Percentiles rank a stretch among this genome's conserved stretches.
Evolutionary conservation across 2,888 invertebrate genomes (phyloP).

Genomic region (Agrochola lota): DNA sequence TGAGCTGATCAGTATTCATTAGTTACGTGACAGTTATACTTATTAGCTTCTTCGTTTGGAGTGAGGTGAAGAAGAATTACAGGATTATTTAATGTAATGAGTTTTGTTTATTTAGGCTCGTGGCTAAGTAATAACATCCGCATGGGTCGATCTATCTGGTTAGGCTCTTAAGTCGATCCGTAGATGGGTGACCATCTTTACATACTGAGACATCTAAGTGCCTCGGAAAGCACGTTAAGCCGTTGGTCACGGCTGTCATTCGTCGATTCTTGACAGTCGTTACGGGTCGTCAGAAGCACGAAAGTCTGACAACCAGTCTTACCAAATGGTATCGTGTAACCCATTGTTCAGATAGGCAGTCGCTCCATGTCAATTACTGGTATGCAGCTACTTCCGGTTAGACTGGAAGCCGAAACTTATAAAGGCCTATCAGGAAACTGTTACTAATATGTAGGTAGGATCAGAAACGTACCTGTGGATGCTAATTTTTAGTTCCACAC

Average conservation of each 20-base stretch:
- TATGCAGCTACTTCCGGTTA: not conserved
- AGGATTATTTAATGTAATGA: conserved; percentile 17
- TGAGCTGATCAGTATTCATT: conserved; percentile 37
- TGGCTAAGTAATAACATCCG: not conserved
- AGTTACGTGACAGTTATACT: conserved; percentile 32
- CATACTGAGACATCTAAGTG: too few relatives aligned
- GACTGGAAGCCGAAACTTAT: not conserved
- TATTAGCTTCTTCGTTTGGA: conserved; percentile 5
- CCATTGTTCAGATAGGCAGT: not conserved
- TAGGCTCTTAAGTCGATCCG: too few relatives aligned
- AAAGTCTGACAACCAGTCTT: not conserved
- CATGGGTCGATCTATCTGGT: not conserved
- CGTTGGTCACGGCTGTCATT: not conserved
- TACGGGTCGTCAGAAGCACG: not conserved
- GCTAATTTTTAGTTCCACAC: too few relatives aligned
- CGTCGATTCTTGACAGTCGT: not conserved
- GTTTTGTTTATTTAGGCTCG: not conserved
- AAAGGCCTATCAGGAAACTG: too few relatives aligned
- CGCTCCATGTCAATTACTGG: not conserved
- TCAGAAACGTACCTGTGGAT: too few relatives aligned
- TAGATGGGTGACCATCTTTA: too few relatives aligned
- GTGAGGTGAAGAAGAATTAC: not conserved
- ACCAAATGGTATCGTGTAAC: not conserved
- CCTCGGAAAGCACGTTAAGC: not conserved
- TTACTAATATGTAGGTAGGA: too few relatives aligned